These are phyloP conservation scores for Pogonognathellus flavescens DNA, from an alignment of 1,140 invertebrate species.

Conservation along the genomic window DNA sequence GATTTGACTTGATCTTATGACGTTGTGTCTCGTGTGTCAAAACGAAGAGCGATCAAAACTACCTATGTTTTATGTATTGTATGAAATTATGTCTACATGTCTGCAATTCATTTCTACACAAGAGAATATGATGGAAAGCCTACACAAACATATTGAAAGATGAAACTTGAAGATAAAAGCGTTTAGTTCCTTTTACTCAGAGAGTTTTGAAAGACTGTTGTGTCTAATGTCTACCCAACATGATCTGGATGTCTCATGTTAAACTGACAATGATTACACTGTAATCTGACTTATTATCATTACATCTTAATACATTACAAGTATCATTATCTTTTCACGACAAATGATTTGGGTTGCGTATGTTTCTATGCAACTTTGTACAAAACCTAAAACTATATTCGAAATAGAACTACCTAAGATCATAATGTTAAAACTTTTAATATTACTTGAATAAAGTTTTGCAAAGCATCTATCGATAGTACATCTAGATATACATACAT, in stretches of 20 bases:
- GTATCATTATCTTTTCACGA: conserved; percentile 4
- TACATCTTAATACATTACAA: conserved; percentile 1
- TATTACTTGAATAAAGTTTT: no score
- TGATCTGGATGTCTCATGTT: conserved; percentile 22
- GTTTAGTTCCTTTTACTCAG: not conserved
- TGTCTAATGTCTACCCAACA: conserved; percentile 3
- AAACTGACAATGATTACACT: conserved; percentile 33
- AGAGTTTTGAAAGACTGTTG: not conserved
- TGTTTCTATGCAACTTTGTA: no score
- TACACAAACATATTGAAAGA: conserved; percentile 2
- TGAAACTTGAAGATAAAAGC: not conserved
- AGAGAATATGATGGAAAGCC: not conserved
- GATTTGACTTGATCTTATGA: conserved; percentile 7
- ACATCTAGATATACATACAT: no score
- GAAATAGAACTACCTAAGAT: no score
- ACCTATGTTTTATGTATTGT: not conserved
- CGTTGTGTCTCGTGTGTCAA: conserved; percentile 5
- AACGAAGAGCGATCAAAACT: not conserved
- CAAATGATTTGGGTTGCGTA: conserved; percentile 7
- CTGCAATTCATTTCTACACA: no score
- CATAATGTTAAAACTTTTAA: no score
- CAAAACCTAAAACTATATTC: no score
- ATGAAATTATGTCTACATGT: not conserved
- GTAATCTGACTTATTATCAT: conserved; percentile 25
- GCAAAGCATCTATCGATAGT: no score